Percentiles rank a stretch among this genome's conserved stretches.
These are phyloP conservation scores for Diogma glabrata DNA, from an alignment of 2,888 invertebrate species.

Conservation along the genomic window DNA sequence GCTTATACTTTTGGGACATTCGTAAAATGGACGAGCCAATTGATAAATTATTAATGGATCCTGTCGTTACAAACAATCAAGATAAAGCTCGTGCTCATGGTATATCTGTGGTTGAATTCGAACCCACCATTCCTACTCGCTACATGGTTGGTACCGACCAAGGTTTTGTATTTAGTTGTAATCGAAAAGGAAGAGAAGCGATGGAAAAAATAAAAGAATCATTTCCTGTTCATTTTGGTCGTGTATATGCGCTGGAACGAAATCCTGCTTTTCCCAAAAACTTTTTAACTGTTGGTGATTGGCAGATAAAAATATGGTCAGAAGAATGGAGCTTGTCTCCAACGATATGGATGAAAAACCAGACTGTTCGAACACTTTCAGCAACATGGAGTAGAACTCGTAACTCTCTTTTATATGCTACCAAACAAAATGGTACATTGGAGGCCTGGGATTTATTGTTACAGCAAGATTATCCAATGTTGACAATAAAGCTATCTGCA, in stretches of 20 bases:
- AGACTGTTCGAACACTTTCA: conserved; percentile 59
- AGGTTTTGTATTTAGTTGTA: conserved; percentile 52
- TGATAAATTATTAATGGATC: conserved; percentile 60
- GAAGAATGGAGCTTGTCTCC: conserved; percentile 91
- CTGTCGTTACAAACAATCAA: conserved; percentile 50
- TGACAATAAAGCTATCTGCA: conserved; percentile 58
- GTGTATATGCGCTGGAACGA: conserved; percentile 77
- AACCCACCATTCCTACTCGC: conserved; percentile 71
- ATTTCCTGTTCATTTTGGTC: conserved; percentile 44
- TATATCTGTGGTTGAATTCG: conserved; percentile 67
- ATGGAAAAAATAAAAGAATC: conserved; percentile 59
- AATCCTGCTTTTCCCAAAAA: conserved; percentile 93
- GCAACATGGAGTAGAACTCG: conserved; percentile 85
- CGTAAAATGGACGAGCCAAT: conserved; percentile 60
- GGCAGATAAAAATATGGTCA: conserved; percentile 90
- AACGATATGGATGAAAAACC: conserved; percentile 80
- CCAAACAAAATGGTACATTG: conserved; percentile 73
- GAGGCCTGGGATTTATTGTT: conserved; percentile 87
- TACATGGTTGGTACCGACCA: conserved; percentile 67
- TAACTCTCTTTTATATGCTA: conserved; percentile 75
- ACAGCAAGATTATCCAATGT: conserved; percentile 68
- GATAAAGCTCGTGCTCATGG: conserved; percentile 54
- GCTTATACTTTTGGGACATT: conserved; percentile 72
- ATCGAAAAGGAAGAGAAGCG: conserved; percentile 61
- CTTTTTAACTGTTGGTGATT: conserved; percentile 88